Base-by-base conservation (phyloP, 1,140 invertebrate genomes). In the Magallana angulata region DNA sequence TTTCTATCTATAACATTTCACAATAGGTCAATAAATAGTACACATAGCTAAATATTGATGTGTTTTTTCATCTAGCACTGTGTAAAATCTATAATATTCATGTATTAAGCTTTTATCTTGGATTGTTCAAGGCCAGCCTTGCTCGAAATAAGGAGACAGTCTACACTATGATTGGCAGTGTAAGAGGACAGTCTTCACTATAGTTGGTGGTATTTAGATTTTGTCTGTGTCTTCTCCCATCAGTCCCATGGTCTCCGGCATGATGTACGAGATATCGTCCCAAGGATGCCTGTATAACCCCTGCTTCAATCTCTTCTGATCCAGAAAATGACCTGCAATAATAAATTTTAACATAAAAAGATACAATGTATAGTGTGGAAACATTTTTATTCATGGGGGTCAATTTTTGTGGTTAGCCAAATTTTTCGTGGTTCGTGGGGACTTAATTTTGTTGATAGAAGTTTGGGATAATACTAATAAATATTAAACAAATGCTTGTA, bases 181-280 rank as follows among this genome's bases (percentile, higher is more conserved):
- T 36, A 3, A 36, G 36, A 36, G 1, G 36, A 36, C 36, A 36
- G 36, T 36, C 11, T 11, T 11, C 36, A 12, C 8, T 36, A 30
- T 18, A 2, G 0, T 24, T 30, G 8, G 24, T 8, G 1, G 8
- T 3, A 9, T 30, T 24, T 71, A 71, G 68, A 89, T 82, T 16
- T 89, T 87, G 30, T 89, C 88, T 24, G 82, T 89, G 7, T 87
- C 83, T 16, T 76, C 84, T 1, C 88, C 88, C 88, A 89, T 89
- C 7, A 89, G 76, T 60, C 91, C 90, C 60, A 89, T 87, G 0
- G 90, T 91, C 82, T 98, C 98, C 1, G 98, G 97, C 92, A 99
- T 96, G 92, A 99, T 98, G 94, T 99, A 99, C 7, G 98, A 98
- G 95, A 99, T 99, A 94, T 99, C 99, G 94, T 99, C 99, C 99